Evolutionary conservation across 2,888 invertebrate species (phyloP).

Genomic region (Plebejus melissa): DNA sequence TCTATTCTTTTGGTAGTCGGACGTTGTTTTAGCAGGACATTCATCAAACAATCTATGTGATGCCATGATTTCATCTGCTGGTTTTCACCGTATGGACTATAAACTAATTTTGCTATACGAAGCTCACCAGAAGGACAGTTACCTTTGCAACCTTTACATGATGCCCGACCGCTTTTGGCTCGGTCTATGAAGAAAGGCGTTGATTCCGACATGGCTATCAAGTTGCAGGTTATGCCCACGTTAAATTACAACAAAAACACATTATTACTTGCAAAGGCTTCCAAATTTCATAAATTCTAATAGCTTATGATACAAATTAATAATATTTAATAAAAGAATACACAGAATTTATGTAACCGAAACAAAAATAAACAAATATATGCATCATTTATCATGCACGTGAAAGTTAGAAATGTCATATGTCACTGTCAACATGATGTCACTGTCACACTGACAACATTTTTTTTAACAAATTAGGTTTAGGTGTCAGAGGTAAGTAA

Average conservation of each 20-base stretch:
- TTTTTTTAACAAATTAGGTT: too few relatives aligned
- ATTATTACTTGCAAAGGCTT: not conserved
- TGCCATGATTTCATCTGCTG: constrained; percentile 91
- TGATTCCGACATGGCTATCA: constrained; percentile 45
- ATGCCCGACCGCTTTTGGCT: constrained; percentile 88
- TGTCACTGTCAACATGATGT: too few relatives aligned
- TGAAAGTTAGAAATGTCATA: too few relatives aligned
- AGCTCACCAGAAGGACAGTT: constrained; percentile 85
- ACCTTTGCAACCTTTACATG: constrained; percentile 92
- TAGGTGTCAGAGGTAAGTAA: too few relatives aligned
- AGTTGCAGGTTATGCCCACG: not conserved
- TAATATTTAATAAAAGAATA: not conserved
- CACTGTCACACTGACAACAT: too few relatives aligned
- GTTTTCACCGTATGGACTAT: constrained; percentile 87
- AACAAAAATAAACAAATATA: not conserved
- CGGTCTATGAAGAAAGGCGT: constrained; percentile 84
- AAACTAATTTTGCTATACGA: constrained; percentile 86
- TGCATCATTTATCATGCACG: too few relatives aligned
- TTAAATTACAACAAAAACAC: not conserved
- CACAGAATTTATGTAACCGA: not conserved
- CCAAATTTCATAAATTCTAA: not conserved
- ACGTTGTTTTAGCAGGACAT: constrained; percentile 87
- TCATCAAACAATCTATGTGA: constrained; percentile 89
- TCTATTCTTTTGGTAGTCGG: constrained; percentile 91
- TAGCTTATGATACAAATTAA: not conserved